Percentiles rank a stretch among this genome's conserved stretches.
These are phyloP conservation scores for Clistopyga incitator DNA, from an alignment of 2,888 invertebrate genomes.

Conservation along the genomic window DNA sequence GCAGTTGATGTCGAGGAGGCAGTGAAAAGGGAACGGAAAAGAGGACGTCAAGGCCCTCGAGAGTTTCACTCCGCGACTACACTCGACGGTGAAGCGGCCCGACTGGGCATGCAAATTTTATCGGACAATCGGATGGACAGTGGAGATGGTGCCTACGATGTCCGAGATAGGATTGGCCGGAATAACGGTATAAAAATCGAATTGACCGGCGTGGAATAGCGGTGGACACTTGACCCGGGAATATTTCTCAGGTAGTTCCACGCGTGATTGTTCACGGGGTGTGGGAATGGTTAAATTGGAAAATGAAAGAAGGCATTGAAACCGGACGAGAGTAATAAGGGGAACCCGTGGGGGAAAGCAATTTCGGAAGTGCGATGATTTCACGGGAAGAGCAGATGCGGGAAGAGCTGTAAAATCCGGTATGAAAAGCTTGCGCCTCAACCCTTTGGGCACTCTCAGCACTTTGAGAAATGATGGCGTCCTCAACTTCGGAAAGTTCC, in stretches of 20 bases:
- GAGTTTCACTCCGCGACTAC: constrained; percentile 7
- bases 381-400: constrained; percentile 52
- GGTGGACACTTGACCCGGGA: not conserved
- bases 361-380: constrained; percentile 45
- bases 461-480: constrained; percentile 58
- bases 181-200: constrained; percentile 57
- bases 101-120: constrained; percentile 62
- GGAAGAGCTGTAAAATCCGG: constrained; percentile 45
- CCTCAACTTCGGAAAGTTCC: constrained; percentile 34
- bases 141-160: constrained; percentile 29
- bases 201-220: constrained; percentile 51
- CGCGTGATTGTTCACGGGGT: constrained; percentile 15
- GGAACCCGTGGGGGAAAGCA: constrained; percentile 30
- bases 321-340: constrained; percentile 32
- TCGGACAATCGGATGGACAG: constrained; percentile 58
- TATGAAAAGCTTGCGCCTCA: constrained; percentile 51
- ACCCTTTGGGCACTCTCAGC: constrained; percentile 47
- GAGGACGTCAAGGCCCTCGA: constrained; percentile 30
- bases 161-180: constrained; percentile 53
- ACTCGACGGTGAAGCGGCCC: constrained; percentile 5
- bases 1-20: constrained; percentile 41
- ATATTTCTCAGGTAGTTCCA: constrained; percentile 22
- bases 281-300: constrained; percentile 41
- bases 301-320: constrained; percentile 36
- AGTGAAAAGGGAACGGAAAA: constrained; percentile 28